phyloP scores from a whole-genome alignment of 2,113 vertebrate species.

The Butorides virescens region DNA sequence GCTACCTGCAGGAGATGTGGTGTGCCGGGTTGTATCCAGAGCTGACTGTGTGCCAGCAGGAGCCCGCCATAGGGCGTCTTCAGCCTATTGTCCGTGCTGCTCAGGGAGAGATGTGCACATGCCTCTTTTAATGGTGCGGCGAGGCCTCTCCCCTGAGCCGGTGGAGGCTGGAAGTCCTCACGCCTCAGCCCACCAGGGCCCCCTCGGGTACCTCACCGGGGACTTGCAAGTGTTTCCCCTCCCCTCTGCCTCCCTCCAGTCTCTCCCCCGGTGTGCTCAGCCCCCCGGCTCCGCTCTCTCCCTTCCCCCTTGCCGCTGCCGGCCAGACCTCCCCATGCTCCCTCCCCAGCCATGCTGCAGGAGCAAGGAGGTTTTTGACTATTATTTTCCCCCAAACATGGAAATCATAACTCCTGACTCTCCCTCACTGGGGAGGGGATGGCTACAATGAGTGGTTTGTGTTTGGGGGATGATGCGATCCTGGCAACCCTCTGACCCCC shows the following conservation, averaged over 20 bases:
- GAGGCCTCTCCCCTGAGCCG: background rate
- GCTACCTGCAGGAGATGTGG: background rate
- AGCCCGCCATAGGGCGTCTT: fast-evolving
- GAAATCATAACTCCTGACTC: background rate
- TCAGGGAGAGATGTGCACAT: no score
- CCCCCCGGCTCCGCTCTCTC: background rate
- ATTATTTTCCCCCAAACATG: background rate
- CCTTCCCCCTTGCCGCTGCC: background rate
- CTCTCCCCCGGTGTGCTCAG: background rate
- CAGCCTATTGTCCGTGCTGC: background rate
- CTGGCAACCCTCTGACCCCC: background rate
- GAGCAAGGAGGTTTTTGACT: background rate
- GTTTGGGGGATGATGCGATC: background rate
- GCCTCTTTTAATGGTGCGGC: background rate
- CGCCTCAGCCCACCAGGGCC: background rate
- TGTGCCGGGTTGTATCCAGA: fast-evolving
- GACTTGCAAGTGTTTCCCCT: background rate
- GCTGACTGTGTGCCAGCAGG: background rate
- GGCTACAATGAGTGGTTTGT: background rate
- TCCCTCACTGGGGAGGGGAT: background rate
- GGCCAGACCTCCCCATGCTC: background rate
- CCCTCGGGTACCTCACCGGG: background rate
- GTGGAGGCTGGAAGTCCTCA: background rate
- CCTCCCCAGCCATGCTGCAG: slow-evolving; percentile 11
- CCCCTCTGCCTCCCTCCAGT: background rate